Evolutionary conservation across 2,888 invertebrate species (phyloP), one percentile per base, ranked within the genome.

Genomic region (Zygaena filipendulae): DNA sequence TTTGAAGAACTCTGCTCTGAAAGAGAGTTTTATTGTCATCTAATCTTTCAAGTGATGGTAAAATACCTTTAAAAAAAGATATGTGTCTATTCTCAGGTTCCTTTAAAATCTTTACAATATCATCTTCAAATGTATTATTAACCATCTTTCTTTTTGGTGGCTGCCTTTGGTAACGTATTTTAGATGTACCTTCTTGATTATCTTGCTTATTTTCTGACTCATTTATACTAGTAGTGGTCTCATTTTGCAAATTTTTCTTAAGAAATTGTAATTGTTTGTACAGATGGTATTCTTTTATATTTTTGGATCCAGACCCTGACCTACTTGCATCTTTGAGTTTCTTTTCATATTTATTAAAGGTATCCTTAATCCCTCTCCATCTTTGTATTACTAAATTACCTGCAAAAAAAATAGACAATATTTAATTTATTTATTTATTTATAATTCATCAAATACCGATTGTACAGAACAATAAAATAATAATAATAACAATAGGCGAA

Each of bases 1-100:
- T n/a, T n/a, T n/a, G n/a, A n/a, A 43, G 35, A 29, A 46, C 42
- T 25, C 39, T 21, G 24, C 42, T 43, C 25, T 42, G 43, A 36
- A 45, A 45, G 24, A 38, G 30, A 29, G 42, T 43, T 42, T 45
- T 29, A 29, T 42, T 37, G 24, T 45, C 43, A 35, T 41, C 29
- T 22, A 47, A 45, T 35, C 23, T 39, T 43, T 49, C 34, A 20
- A 45, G 33, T 31, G 47, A 45, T 29, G 41, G 45, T 35, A 45
- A 16, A 42, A 45, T 45, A 20, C 39, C 35, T 33, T 39, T 39
- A 40, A 38, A 42, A n/a, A 45, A 43, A 35, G 36, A 37, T 22
- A 38, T 21, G 27, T 44, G 38, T 32, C 41, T 34, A 32, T 35
- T 40, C 23, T 45, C 43, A 7, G 40, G 35, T 32, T 30, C 35